Conservation (phyloP, 2,797 vertebrate species). For the Galagoides demidoff region DNA sequence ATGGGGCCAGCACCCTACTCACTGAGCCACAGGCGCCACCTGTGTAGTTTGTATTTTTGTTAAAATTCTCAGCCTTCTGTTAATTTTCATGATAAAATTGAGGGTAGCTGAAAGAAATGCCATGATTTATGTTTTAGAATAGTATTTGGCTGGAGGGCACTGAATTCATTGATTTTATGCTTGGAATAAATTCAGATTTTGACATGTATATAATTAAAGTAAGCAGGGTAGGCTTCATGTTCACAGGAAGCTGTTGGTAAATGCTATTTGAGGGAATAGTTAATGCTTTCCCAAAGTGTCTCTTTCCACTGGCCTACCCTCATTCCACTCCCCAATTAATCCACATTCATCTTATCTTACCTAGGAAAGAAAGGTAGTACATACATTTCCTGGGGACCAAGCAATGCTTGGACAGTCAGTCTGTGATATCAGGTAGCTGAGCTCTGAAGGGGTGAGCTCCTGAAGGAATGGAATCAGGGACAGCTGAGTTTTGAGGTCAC, state of each 20-base stretch:
- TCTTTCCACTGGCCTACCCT: background rate
- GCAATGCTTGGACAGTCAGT: no score
- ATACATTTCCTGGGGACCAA: background rate
- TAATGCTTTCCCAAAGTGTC: background rate
- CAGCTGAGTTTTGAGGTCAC: background rate
- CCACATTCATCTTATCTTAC: background rate
- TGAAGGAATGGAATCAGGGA: background rate
- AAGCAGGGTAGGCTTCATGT: background rate
- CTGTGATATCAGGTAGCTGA: background rate
- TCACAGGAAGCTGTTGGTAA: background rate
- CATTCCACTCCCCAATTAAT: background rate
- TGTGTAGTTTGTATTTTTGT: background rate
- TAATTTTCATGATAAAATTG: constrained; percentile 49
- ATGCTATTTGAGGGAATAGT: background rate
- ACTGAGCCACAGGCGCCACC: no score
- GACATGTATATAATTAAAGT: background rate
- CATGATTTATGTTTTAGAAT: constrained; percentile 29
- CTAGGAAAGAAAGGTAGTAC: background rate
- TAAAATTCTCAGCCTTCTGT: background rate
- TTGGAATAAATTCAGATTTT: constrained; percentile 7
- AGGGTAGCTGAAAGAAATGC: background rate
- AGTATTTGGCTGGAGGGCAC: background rate
- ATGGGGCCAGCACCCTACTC: no score
- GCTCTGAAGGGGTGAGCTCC: background rate
- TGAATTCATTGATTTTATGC: background rate